Evolutionary conservation across 2,797 vertebrate genomes (phyloP).

Genomic region (Platyrinchus mystaceus): DNA sequence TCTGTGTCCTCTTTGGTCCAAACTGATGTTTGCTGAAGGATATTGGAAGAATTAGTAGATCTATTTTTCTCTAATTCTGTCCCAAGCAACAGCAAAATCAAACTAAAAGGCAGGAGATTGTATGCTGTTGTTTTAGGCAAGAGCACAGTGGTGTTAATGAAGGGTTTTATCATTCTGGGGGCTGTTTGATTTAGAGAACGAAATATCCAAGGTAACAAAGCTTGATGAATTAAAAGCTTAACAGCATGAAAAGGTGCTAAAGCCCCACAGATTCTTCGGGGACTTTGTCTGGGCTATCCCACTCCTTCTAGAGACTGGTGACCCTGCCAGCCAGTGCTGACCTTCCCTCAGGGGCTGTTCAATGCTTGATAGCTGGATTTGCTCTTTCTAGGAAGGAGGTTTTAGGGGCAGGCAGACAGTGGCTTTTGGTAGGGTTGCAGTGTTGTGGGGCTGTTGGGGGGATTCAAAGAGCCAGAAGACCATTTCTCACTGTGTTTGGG

Average conservation of each 20-base stretch:
- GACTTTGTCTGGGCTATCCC: not conserved
- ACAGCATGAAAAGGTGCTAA: constrained; percentile 64
- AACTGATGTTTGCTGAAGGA: constrained; percentile 45
- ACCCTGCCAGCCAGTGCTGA: not conserved
- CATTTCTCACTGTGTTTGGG: not conserved
- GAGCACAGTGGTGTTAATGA: constrained; percentile 38
- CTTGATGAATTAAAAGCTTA: constrained; percentile 77
- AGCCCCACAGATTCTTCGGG: not conserved
- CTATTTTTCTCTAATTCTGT: constrained; percentile 34
- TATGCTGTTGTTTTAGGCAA: constrained; percentile 38
- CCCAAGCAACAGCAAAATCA: constrained; percentile 34
- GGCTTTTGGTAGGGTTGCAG: not conserved
- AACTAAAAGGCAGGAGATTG: not conserved
- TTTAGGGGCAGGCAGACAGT: not conserved
- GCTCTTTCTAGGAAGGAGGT: not conserved
- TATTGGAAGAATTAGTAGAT: constrained; percentile 35
- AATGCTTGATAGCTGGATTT: not conserved
- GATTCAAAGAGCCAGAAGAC: not conserved
- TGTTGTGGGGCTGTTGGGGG: not conserved
- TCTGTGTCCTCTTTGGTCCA: not conserved
- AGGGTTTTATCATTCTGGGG: not conserved
- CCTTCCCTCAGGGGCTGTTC: not conserved
- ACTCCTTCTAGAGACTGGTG: not conserved
- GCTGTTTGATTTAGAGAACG: not conserved
- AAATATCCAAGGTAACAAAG: constrained; percentile 74